Base-by-base conservation (phyloP, 2,113 vertebrate species). In the Nestor notabilis region DNA sequence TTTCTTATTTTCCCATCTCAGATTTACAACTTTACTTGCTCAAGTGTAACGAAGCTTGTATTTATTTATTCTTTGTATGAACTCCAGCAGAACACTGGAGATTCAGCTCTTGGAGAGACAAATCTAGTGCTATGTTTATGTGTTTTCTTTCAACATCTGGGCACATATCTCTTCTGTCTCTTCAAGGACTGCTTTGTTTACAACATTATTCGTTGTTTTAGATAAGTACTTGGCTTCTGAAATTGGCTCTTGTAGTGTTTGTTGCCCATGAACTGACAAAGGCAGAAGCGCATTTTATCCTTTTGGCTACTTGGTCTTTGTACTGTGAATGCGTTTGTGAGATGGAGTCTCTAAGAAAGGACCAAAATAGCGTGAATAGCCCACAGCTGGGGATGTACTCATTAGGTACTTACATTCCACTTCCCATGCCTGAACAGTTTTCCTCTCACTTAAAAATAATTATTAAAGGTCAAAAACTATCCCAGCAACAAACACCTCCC, bases 111-210 rank as follows among this genome's bases (percentile, higher is more conserved):
- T 0, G 0, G 37, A 90, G 47, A 75, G 46, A 82, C 77, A 78
- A 90, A 75, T 47, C 10, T 8, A 63, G 29, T 82, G 27, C 35
- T 89, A 43, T 19, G 7, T 69, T 85, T 68, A 70, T 53, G 7
- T 74, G 13, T 46, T 84, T 88, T 87, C 44, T 83, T 58, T 95
- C 63, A 93, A 46, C 10, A 68, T 61, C 52, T 75, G 44, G 63
- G 74, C 63, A 90, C 12, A 79, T 68, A 77, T 35, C 29, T 95
- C 70, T 72, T 88, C 52, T 79, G 31, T 91, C 11, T 91, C 47
- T 78, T 94, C 92, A 96, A 95, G 68, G 82, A 92, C 91, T 93
- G 44, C 44, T 94, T 94, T 96, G 53, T 89, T 95, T 95, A 82
- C 8, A 5, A 65, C 23, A 31, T 71, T 72, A 77, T 75, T 69